Evolutionary conservation across 2,113 vertebrate species (phyloP).

Genomic region (Etheostoma cragini): DNA sequence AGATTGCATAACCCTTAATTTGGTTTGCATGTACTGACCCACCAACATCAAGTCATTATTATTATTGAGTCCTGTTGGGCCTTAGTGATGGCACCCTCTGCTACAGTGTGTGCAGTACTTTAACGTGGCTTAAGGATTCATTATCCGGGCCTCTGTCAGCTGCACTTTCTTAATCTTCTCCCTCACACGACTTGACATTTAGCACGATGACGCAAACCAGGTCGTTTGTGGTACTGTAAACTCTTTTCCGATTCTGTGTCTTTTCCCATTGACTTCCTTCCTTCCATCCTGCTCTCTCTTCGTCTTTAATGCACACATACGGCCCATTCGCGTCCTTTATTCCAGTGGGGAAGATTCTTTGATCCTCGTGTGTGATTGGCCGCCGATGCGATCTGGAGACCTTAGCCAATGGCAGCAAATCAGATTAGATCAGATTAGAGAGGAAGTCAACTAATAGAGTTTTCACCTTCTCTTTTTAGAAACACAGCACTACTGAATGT

Average conservation of each 20-base stretch:
- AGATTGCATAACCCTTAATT: neutral
- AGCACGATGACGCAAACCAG: neutral
- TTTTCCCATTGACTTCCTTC: neutral
- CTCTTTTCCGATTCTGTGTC: too few species aligned
- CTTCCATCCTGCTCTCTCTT: conserved; percentile 2
- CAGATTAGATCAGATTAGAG: conserved; percentile 67
- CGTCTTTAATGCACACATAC: conserved; percentile 19
- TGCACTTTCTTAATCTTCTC: conserved; percentile 50
- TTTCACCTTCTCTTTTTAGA: conserved; percentile 42
- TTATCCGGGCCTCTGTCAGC: conserved; percentile 43
- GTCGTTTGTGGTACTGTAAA: neutral
- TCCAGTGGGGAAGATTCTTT: conserved; percentile 39
- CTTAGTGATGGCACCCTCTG: conserved; percentile 31
- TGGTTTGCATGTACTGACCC: neutral
- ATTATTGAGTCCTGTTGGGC: neutral
- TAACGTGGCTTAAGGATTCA: conserved; percentile 54
- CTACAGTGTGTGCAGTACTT: conserved; percentile 31
- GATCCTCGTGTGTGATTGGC: conserved; percentile 74
- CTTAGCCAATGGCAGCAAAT: conserved; percentile 59
- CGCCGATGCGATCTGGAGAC: conserved; percentile 36
- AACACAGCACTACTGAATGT: conserved; percentile 14
- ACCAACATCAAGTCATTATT: neutral
- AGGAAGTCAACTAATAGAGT: conserved; percentile 79
- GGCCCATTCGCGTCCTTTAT: conserved; percentile 11
- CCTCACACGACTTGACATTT: conserved; percentile 23